These are phyloP conservation scores for Miniopterus natalensis DNA, from an alignment of 2,113 vertebrate species.

Conservation along the genomic window DNA sequence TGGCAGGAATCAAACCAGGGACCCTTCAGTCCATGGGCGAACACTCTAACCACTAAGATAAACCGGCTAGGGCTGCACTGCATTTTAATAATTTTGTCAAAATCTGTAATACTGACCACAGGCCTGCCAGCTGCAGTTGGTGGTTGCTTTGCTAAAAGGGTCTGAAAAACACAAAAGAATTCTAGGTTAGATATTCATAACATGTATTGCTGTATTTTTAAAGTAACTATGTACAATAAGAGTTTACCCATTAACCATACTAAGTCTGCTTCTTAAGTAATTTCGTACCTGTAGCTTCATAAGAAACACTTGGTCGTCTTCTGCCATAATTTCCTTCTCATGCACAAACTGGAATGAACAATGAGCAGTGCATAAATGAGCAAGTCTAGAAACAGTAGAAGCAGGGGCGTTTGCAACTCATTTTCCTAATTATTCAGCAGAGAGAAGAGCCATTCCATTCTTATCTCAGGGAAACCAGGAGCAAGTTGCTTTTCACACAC, in stretches of 20 bases:
- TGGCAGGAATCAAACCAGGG: no score
- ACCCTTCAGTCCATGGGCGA: no score
- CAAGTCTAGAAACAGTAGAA: background rate
- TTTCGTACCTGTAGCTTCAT: conserved; percentile 96
- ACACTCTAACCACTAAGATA: no score
- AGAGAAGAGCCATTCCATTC: background rate
- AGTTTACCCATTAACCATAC: background rate
- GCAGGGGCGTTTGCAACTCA: background rate
- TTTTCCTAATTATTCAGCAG: background rate
- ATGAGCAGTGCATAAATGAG: conserved; percentile 68
- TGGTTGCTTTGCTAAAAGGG: conserved; percentile 96
- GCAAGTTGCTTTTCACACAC: background rate
- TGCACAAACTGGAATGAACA: conserved; percentile 95
- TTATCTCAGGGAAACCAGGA: background rate
- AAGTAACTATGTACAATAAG: conserved; percentile 25
- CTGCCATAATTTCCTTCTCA: conserved; percentile 98
- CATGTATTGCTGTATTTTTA: background rate
- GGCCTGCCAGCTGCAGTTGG: conserved; percentile 95
- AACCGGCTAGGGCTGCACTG: background rate
- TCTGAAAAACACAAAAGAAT: conserved; percentile 88
- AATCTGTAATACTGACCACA: conserved; percentile 91
- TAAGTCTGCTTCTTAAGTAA: conserved; percentile 3
- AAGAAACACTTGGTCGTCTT: conserved; percentile 99
- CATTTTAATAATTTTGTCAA: conserved; percentile 57
- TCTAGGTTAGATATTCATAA: conserved; percentile 55